phyloP scores from a whole-genome alignment of 2,888 invertebrate species.

The Xanthorhoe spadicearia region DNA sequence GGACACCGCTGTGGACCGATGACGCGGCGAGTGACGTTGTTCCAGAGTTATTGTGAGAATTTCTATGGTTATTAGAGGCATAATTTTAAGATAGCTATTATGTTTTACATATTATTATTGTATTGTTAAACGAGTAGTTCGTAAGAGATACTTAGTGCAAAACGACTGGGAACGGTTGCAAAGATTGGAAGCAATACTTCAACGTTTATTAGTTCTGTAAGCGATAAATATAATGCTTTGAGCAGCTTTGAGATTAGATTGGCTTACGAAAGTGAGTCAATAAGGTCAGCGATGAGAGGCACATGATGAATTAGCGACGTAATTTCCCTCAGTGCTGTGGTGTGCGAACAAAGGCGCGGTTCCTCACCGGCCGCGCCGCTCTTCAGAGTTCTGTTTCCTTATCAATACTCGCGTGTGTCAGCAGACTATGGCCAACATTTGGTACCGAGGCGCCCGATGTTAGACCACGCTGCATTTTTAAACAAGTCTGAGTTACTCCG shows the following conservation, averaged over 20 bases:
- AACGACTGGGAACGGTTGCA: conserved; percentile 82
- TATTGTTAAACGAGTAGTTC: conserved; percentile 73
- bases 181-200: conserved; percentile 52
- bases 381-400: conserved; percentile 58
- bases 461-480: conserved; percentile 69
- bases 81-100: conserved; percentile 78
- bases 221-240: conserved; percentile 36
- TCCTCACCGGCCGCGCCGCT: conserved; percentile 49
- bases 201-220: conserved; percentile 53
- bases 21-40: conserved; percentile 55
- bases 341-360: conserved; percentile 47
- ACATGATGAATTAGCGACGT: conserved; percentile 44
- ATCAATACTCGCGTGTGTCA: conserved; percentile 60
- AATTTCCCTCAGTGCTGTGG: conserved; percentile 42
- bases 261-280: conserved; percentile 45
- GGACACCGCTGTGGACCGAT: conserved; percentile 65
- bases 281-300: conserved; percentile 40
- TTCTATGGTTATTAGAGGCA: conserved; percentile 69
- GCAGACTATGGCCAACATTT: conserved; percentile 60
- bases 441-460: conserved; percentile 57
- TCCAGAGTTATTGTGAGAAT: conserved; percentile 60
- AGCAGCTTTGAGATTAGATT: conserved; percentile 52
- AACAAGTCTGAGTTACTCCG: conserved; percentile 68
- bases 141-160: conserved; percentile 80
- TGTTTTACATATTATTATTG: conserved; percentile 77